Evolutionary conservation across 1,140 invertebrate species (phyloP), one percentile per base, ranked within the genome.

Genomic region (Piezodorus guildinii): DNA sequence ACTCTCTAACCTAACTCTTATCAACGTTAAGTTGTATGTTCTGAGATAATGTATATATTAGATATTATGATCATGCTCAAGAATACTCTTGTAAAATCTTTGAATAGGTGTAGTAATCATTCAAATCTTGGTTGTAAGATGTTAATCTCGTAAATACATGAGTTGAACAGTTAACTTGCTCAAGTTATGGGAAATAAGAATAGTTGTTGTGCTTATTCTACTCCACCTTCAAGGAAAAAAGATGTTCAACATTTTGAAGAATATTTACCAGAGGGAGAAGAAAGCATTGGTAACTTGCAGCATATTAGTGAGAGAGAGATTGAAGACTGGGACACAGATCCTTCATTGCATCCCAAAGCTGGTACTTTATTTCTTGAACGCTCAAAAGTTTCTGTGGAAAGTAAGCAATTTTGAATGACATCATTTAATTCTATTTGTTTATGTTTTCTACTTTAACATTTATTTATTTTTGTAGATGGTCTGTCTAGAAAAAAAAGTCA

Each of bases 231-330:
- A 46, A 75, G 77, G 44, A 72, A 75, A 52, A 78, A 79, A 70
- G 74, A 77, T 69, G 71, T 71, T 62, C 73, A 76, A 2, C 78
- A 79, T 23, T 77, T 82, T 54, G 86, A 88, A 72, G 84, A 87
- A 70, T 81, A 83, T 64, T 77, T 87, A 61, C 81, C 83, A 5
- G 82, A 89, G 69, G 82, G 84, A 67, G 87, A 90, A 74, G 83
- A 88, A 69, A 93, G 88, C 74, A 81, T 84, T 60, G 85, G 85
- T 68, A 96, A 95, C 79, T 80, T 98, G 62, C 96, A 96, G 75
- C 96, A 99, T 77, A 98, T 98, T 68, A 96, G 92, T 74, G 96
- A 99, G 78, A 79, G 96, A 68, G 96, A 98, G 74, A 88, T 90
- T 15, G 91, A 96, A 74, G 94, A 97, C 75, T 88, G 88, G 70